Evolutionary conservation across 2,113 vertebrate genomes (phyloP).

Genomic region (Zeus faber): DNA sequence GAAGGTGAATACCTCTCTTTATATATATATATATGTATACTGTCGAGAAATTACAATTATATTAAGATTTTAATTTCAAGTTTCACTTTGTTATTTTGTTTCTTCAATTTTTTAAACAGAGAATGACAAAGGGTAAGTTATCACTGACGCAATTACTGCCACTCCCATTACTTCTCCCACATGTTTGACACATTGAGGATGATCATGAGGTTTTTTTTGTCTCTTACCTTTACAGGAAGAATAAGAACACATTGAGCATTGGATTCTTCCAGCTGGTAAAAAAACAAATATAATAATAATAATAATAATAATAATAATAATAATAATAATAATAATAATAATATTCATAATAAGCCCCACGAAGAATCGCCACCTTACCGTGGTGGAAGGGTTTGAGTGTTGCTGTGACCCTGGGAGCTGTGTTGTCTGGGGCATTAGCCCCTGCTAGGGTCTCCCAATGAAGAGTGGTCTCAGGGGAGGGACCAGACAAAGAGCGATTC

Average conservation of each 20-base stretch:
- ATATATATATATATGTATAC: neutral
- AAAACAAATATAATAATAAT: neutral
- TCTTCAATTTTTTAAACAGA: slow-evolving; percentile 18
- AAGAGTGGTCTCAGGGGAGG: no score
- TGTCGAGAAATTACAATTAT: neutral
- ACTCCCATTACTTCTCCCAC: neutral
- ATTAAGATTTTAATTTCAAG: neutral
- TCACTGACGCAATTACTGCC: neutral
- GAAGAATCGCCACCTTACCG: no score
- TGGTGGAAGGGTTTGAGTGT: no score
- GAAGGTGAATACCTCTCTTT: slow-evolving; percentile 10
- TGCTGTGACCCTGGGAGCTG: no score
- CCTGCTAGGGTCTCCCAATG: no score
- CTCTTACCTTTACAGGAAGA: slow-evolving; percentile 36
- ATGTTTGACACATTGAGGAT: slow-evolving; percentile 8
- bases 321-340: no score
- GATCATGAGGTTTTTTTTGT: neutral
- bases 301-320: neutral
- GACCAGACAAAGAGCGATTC: no score
- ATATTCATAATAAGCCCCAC: no score
- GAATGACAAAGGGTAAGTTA: slow-evolving; percentile 46
- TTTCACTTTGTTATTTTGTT: neutral
- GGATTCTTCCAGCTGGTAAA: slow-evolving; percentile 79
- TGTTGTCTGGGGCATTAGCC: no score
- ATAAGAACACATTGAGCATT: slow-evolving; percentile 54